Base-by-base conservation (phyloP, 2,888 invertebrate species). In the Apamea sordens region DNA sequence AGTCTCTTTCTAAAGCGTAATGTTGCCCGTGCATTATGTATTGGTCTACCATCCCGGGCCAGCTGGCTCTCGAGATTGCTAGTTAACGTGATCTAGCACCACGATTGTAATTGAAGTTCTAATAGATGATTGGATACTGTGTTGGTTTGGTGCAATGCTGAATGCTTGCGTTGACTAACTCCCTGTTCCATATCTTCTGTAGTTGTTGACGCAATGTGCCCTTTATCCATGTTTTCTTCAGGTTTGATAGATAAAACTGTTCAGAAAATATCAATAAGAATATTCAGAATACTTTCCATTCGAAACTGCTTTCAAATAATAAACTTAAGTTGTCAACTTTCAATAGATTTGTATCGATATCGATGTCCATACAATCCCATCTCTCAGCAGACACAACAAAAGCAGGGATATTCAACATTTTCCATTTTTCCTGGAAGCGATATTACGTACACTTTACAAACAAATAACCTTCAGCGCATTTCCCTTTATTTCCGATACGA, bases 401-500 rank as follows among this genome's bases (percentile, higher is more conserved):
- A 11, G 47, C 56, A 15, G 28, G 8, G 28, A 53, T 72, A 74
- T 68, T 56, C 59, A 61, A 74, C 63, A 69, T 74, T 71, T 73
- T 53, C 53, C 64, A 72, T 72, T 63, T 81, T 59, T 72, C 77
- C 56, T 21, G 65, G 24, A 4, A n/a, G 47, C n/a, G 11, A 56
- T 71, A 83, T 74, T 64, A 65, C 41, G 69, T 79, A 72, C 76
- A 76, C 64, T 83, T 85, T 73, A 70, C 75, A 84, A 80, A 86
- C 84, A 80, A 83, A 77, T 75, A 80, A 77, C 70, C 64, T 73
- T 50, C 68, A 67, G 65, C 61, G 70, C 53, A 85, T 88, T 82
- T 83, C 83, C 85, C 72, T 65, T 68, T 86, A 88, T 86, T 84
- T 86, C 85, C 76, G 77, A 85, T 80, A 70, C 76, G 70, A 84